These are phyloP conservation scores for Drosophila erecta DNA, from an alignment of 1,140 invertebrate genomes.

Conservation along the genomic window DNA sequence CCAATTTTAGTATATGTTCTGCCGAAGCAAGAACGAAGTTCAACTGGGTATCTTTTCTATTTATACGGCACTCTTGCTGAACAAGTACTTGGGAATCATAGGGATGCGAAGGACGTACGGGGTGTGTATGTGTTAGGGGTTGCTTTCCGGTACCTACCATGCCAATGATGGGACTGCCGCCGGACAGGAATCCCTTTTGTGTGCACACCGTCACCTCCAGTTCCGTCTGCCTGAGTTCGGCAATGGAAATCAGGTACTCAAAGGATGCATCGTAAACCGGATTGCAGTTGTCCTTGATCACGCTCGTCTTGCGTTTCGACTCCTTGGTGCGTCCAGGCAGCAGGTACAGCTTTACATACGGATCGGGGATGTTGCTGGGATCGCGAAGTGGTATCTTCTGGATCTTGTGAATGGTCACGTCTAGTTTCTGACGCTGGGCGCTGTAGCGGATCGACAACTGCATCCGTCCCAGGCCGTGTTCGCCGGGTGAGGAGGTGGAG, in stretches of 20 bases:
- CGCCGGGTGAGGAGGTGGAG: conserved; percentile 87
- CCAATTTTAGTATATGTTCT: conserved; percentile 93
- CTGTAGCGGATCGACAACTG: conserved; percentile 95
- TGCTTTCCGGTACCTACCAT: conserved; percentile 86
- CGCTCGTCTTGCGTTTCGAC: conserved; percentile 95
- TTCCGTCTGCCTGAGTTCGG: conserved; percentile 89
- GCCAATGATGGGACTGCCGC: conserved; percentile 92
- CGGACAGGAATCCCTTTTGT: conserved; percentile 91
- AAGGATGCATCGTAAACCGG: conserved; percentile 96
- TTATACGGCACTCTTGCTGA: conserved; percentile 20
- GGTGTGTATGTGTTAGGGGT: conserved; percentile 32
- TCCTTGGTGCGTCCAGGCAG: conserved; percentile 94
- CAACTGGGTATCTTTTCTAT: not conserved
- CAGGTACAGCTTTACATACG: conserved; percentile 97
- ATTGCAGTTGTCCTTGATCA: conserved; percentile 95
- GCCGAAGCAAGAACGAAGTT: conserved; percentile 89
- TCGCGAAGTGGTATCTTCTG: conserved; percentile 95
- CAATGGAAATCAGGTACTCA: conserved; percentile 92
- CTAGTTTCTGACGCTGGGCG: conserved; percentile 91
- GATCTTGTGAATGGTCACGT: conserved; percentile 94
- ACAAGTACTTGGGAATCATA: conserved; percentile 61
- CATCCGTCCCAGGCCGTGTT: conserved; percentile 91
- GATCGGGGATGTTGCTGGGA: conserved; percentile 95
- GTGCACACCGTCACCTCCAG: conserved; percentile 93
- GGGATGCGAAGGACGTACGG: not conserved